Evolutionary conservation across 1,140 invertebrate genomes (phyloP).

Genomic region (Bombus breviceps): DNA sequence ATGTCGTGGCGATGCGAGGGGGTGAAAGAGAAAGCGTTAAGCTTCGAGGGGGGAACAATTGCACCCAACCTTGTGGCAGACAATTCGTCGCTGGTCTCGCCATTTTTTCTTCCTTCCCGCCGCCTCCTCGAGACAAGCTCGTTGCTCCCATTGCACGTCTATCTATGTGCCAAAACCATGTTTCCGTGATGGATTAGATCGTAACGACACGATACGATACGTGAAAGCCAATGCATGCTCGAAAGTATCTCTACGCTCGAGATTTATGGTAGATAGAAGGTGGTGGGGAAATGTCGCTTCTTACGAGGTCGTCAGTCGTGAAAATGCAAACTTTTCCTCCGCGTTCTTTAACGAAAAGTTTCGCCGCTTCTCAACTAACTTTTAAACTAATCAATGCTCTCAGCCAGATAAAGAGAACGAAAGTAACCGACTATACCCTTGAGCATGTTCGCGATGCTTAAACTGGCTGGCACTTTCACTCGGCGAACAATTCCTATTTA

Average conservation of each 20-base stretch:
- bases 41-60: conserved; percentile 59
- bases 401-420: conserved; percentile 15
- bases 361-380: background rate
- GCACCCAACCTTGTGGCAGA: conserved; percentile 66
- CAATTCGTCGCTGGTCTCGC: conserved; percentile 71
- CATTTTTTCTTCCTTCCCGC: conserved; percentile 66
- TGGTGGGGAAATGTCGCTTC: background rate
- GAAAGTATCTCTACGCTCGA: background rate
- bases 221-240: background rate
- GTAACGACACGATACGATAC: background rate
- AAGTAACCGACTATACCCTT: conserved; percentile 1
- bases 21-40: conserved; percentile 63
- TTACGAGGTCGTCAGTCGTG: background rate
- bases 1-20: conserved; percentile 63
- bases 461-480: conserved; percentile 11
- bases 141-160: background rate
- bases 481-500: conserved; percentile 7
- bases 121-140: conserved; percentile 12
- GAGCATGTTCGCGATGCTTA: background rate
- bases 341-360: conserved; percentile 11
- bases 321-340: conserved; percentile 11
- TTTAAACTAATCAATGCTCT: conserved; percentile 25
- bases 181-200: background rate
- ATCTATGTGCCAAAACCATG: background rate
- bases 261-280: too few relatives aligned